These are phyloP conservation scores for Cassiopea andromeda DNA, from an alignment of 30 jellyfish, hydroid and myxozoan genomes.

Conservation along the genomic window DNA sequence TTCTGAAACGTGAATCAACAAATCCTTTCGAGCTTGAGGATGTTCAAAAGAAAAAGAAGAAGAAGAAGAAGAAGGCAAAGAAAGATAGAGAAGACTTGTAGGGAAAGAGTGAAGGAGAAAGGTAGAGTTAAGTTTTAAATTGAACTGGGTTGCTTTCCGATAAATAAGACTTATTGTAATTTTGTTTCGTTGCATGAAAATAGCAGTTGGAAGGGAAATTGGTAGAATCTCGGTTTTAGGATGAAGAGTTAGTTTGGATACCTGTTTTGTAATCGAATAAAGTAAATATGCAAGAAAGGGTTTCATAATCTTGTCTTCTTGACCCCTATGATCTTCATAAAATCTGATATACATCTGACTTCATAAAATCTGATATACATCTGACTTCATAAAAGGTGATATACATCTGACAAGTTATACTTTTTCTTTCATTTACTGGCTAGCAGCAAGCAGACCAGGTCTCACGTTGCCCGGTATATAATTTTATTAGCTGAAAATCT, in stretches of 20 bases:
- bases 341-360: no score
- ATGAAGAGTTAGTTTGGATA: not conserved
- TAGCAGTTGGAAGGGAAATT: not conserved
- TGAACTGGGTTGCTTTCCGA: not conserved
- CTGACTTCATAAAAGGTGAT: no score
- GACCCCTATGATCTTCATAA: no score
- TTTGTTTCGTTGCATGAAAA: not conserved
- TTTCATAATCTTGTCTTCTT: no score
- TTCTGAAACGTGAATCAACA: conserved; percentile 88
- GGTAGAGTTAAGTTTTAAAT: not conserved
- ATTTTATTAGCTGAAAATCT: no score
- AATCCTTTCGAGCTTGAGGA: conserved; percentile 88
- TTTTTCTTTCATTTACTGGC: no score
- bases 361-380: no score
- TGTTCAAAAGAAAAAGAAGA: conserved; percentile 79
- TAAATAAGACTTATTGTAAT: not conserved
- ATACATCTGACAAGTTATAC: no score
- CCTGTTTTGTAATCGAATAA: not conserved
- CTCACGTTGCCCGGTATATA: no score
- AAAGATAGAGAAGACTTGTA: conserved; percentile 7
- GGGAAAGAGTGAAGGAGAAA: not conserved
- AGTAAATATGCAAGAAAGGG: no score
- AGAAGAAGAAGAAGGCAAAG: conserved; percentile 55
- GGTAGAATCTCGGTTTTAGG: not conserved
- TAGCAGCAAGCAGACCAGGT: no score